Percentiles rank a stretch among this genome's conserved stretches.
These are phyloP conservation scores for Cremastinae sp. DNA, from an alignment of 2,888 invertebrate species.

Conservation along the genomic window DNA sequence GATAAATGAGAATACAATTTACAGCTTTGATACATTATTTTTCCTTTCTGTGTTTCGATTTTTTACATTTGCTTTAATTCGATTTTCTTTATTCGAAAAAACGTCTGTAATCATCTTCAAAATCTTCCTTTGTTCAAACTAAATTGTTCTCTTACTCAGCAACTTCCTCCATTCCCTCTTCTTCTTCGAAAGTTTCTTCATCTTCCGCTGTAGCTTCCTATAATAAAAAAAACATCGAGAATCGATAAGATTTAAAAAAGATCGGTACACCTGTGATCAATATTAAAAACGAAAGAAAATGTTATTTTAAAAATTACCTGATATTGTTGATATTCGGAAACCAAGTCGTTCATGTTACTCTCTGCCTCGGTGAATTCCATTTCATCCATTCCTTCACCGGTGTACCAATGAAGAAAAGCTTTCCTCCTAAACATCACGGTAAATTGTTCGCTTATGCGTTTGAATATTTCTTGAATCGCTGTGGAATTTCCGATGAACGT, in stretches of 20 bases:
- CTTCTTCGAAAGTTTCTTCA: constrained; percentile 63
- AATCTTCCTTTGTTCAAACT: constrained; percentile 11
- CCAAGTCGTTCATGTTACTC: constrained; percentile 95
- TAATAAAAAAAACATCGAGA: neutral
- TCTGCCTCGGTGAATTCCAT: constrained; percentile 98
- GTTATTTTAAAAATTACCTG: constrained; percentile 83
- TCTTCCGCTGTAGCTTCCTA: constrained; percentile 65
- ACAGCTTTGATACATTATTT: neutral
- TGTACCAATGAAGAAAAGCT: constrained; percentile 99
- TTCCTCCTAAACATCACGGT: constrained; percentile 97
- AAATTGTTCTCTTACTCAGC: constrained; percentile 51
- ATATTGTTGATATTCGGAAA: constrained; percentile 96
- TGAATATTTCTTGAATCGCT: constrained; percentile 94
- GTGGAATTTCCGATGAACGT: constrained; percentile 95
- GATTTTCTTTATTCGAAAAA: neutral
- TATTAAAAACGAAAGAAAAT: neutral
- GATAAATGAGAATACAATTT: no score
- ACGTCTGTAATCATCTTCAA: neutral
- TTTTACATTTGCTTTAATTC: no score
- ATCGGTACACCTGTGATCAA: no score
- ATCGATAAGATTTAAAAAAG: neutral
- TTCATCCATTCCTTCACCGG: constrained; percentile 98
- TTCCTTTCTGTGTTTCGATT: constrained; percentile 9
- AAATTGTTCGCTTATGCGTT: constrained; percentile 93
- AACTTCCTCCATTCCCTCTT: constrained; percentile 60